Percentiles rank a stretch among this genome's conserved stretches.
phyloP scores from a whole-genome alignment of 2,888 invertebrate species.

The Conistra vaccinii region DNA sequence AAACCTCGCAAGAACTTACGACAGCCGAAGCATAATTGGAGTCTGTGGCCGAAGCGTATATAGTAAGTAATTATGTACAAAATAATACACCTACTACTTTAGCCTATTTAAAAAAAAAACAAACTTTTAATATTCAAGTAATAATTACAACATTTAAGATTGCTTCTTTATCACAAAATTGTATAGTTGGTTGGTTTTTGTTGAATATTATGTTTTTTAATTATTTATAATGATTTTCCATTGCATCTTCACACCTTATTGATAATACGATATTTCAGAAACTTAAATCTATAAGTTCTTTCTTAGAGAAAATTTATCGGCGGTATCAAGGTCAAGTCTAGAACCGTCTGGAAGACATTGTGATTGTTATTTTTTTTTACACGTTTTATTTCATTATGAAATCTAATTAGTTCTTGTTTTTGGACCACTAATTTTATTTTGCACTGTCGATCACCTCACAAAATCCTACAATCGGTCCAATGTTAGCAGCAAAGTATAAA shows the following conservation, averaged over 20 bases:
- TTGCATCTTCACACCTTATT: no score
- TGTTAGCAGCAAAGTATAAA: not conserved
- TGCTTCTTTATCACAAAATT: no score
- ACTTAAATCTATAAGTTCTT: no score
- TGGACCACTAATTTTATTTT: not conserved
- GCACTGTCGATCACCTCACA: not conserved
- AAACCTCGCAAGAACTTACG: slow-evolving; percentile 18
- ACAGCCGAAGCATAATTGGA: slow-evolving; percentile 11
- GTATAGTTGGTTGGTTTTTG: no score
- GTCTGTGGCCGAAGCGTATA: no score
- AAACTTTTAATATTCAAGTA: no score
- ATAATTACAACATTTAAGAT: no score
- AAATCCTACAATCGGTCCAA: not conserved
- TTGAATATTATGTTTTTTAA: no score
- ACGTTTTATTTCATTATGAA: no score
- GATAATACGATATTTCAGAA: not conserved
- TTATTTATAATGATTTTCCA: not conserved
- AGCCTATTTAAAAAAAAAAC: no score
- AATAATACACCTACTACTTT: no score
- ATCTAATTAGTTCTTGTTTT: not conserved
- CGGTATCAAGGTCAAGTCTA: slow-evolving; percentile 1
- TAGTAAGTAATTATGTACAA: slow-evolving; percentile 15
- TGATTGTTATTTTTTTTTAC: not conserved
- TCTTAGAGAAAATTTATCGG: no score
- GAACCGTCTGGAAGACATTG: not conserved